Base-by-base conservation (phyloP, 1,140 invertebrate species). In the Drosophila lacertosa region DNA sequence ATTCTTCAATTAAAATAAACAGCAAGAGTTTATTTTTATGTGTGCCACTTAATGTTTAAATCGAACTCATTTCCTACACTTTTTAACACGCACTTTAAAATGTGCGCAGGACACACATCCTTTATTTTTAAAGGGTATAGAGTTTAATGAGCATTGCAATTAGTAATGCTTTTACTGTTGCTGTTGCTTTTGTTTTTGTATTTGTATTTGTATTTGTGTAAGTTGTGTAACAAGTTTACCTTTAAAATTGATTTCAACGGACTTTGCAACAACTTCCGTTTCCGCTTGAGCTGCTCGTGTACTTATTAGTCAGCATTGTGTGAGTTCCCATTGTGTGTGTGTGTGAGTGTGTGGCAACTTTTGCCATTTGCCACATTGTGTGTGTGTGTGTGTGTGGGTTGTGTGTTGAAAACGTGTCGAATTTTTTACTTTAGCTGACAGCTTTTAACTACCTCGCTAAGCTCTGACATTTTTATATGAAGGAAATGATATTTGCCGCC, bases 181-280 rank as follows among this genome's bases (percentile, higher is more conserved):
- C 45, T 59, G 47, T 53, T 32, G 2, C 39, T 16, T 7, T 18
- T 20, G 3, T 37, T 13, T 45, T 18, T 40, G 32, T 16, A 35
- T 13, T 42, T 70, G 55, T 39, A 50, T 15, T 9, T 47, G 42
- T 48, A 32, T 58, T 64, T 45, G 32, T 24, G 33, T 64, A 33
- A 62, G 29, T 75, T 80, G 67, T 80, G 67, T 68, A 75, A 86
- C 74, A 86, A 88, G 82, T 88, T 86, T 82, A 82, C 74, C 59
- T 88, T 86, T 78, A 58, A 88, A 86, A 86, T 86, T 86, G 82
- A 86, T 86, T 86, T 86, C 82, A 81, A 81, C 77, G 53, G 81
- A 81, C 80, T 84, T 81, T 73, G 73, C 58, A 84, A 81, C 80
- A 84, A 84, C 73, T 84, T 84, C 81, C 82, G 80, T 74, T 84